These are phyloP conservation scores for Adineta ricciae DNA, from an alignment of 2,888 invertebrate species.

Conservation along the genomic window DNA sequence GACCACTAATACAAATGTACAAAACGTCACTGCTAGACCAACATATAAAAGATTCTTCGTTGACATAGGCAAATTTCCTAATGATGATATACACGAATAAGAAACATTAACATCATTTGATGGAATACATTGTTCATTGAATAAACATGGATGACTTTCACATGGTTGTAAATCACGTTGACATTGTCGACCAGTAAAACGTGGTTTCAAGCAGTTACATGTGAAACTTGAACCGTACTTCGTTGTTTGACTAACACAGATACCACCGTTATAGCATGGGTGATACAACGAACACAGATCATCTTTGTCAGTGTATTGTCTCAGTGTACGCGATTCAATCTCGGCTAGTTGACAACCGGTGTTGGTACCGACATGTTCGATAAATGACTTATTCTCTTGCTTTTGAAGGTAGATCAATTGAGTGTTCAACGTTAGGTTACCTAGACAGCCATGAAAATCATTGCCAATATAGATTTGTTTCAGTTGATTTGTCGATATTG, in stretches of 20 bases:
- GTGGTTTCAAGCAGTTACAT: not conserved
- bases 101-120: not conserved
- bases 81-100: not conserved
- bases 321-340: not conserved
- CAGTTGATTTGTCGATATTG: not conserved
- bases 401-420: not conserved
- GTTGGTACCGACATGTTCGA: not conserved
- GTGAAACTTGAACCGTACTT: not conserved
- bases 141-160: not conserved
- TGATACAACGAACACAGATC: not conserved
- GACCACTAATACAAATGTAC: not conserved
- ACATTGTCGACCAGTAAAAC: conserved; percentile 14
- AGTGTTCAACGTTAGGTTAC: not conserved
- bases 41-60: not conserved
- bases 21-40: not conserved
- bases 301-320: not conserved
- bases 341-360: not conserved
- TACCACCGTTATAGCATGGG: conserved; percentile 13
- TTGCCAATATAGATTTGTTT: not conserved
- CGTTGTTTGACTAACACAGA: not conserved
- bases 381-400: not conserved
- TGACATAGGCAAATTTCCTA: not conserved
- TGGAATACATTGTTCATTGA: not conserved
- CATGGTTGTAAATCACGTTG: not conserved
- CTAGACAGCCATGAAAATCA: not conserved